Percentiles rank a stretch among this genome's conserved stretches.
phyloP scores from a whole-genome alignment of 2,113 vertebrate genomes.

The Passer domesticus region DNA sequence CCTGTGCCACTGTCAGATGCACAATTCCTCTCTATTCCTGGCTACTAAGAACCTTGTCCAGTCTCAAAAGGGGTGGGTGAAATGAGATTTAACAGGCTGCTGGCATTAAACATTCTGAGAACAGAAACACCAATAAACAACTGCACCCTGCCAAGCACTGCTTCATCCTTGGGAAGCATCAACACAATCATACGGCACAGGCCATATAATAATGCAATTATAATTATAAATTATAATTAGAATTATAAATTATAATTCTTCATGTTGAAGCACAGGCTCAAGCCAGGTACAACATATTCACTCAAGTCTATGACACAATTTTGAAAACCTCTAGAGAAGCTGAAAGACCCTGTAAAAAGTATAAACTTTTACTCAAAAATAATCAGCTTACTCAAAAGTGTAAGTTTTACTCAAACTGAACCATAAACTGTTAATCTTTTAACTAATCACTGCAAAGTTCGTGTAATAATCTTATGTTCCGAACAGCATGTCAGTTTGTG shows the following conservation, averaged over 20 bases:
- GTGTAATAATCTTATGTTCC: background rate
- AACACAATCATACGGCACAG: background rate
- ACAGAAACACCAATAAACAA: background rate
- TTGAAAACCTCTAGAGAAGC: background rate
- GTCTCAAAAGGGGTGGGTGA: background rate
- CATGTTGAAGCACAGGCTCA: background rate
- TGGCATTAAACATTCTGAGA: background rate
- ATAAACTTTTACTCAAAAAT: background rate
- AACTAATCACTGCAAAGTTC: conserved; percentile 7
- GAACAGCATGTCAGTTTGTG: conserved; percentile 30
- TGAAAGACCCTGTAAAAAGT: background rate
- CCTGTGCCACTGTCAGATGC: background rate
- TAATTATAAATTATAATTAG: no score
- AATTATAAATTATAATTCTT: background rate
- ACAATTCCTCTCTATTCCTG: background rate
- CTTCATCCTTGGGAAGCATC: background rate
- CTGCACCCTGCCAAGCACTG: background rate
- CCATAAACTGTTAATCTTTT: background rate
- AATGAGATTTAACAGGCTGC: background rate
- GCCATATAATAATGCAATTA: no score
- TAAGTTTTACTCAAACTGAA: background rate
- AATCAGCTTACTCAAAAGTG: background rate
- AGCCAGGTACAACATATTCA: background rate
- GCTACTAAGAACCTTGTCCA: background rate
- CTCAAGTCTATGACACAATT: background rate